These are phyloP conservation scores for Acanthaster planci DNA, from an alignment of 35 echinoderm and acorn worm genomes.

Conservation along the genomic window DNA sequence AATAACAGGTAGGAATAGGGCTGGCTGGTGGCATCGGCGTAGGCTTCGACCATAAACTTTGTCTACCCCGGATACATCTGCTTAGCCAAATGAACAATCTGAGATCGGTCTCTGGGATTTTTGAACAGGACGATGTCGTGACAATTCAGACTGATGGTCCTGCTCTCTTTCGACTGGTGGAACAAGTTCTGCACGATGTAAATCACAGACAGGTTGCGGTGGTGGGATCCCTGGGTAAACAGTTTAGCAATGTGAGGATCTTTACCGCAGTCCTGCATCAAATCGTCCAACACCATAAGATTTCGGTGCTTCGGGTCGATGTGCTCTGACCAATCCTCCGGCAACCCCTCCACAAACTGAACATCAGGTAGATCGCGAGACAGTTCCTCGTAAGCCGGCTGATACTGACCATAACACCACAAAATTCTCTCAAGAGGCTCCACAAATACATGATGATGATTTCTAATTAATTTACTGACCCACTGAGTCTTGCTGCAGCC, in stretches of 20 bases:
- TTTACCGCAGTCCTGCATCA: conserved; percentile 58
- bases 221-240: conserved; percentile 66
- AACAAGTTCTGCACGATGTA: conserved; percentile 70
- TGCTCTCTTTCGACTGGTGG: conserved; percentile 60
- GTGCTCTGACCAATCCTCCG: conserved; percentile 30
- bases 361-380: conserved; percentile 20
- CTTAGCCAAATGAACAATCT: conserved; percentile 52
- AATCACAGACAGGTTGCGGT: conserved; percentile 64
- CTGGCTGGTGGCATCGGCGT: conserved; percentile 39
- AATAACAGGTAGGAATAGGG: conserved; percentile 53
- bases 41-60: conserved; percentile 42
- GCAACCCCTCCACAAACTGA: conserved; percentile 55
- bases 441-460: conserved; percentile 41
- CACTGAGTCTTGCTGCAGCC: conserved; percentile 59
- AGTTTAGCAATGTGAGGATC: conserved; percentile 52
- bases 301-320: conserved; percentile 43
- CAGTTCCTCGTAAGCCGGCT: conserved; percentile 42
- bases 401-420: conserved; percentile 73
- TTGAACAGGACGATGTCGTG: conserved; percentile 67
- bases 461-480: conserved; percentile 44
- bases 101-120: conserved; percentile 55
- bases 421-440: conserved; percentile 55
- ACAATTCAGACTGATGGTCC: conserved; percentile 74
- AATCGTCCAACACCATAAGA: conserved; percentile 70
- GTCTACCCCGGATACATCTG: conserved; percentile 56